Conservation (phyloP, 2,888 invertebrate genomes). For the Ptilodon capucinus region DNA sequence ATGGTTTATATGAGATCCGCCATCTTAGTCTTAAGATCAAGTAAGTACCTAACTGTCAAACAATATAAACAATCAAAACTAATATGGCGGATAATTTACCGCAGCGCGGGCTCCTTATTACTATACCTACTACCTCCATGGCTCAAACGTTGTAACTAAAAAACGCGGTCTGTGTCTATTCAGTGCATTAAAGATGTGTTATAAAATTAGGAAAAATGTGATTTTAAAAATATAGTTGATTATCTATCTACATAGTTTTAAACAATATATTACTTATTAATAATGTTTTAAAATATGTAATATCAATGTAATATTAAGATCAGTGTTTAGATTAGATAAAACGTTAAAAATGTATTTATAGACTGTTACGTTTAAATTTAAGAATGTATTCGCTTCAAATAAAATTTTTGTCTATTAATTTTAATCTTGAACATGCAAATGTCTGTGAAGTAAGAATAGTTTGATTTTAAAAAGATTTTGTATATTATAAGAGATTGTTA, state of each 20-base stretch:
- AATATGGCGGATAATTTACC: too few relatives aligned
- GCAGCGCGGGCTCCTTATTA: too few relatives aligned
- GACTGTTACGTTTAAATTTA: constrained; percentile 49
- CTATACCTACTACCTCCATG: too few relatives aligned
- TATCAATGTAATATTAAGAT: constrained; percentile 69
- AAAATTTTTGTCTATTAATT: constrained; percentile 5
- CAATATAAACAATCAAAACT: too few relatives aligned
- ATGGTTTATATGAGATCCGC: too few relatives aligned
- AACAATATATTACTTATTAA: constrained; percentile 32
- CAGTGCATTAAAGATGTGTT: constrained; percentile 75
- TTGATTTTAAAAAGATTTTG: constrained; percentile 7
- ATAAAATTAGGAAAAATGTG: constrained; percentile 78
- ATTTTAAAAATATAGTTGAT: constrained; percentile 78
- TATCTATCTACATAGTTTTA: constrained; percentile 72
- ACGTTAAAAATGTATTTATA: constrained; percentile 65
- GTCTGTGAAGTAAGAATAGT: constrained; percentile 18
- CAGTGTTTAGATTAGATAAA: constrained; percentile 68
- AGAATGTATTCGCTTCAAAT: constrained; percentile 33
- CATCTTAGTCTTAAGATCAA: too few relatives aligned
- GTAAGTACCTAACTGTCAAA: too few relatives aligned
- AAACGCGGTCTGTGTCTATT: constrained; percentile 66
- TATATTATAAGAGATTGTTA: constrained; percentile 29
- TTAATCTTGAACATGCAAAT: constrained; percentile 12
- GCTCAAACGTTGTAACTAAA: constrained; percentile 43
- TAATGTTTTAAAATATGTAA: constrained; percentile 72